These are phyloP conservation scores for Autographa pulchrina DNA, from an alignment of 2,888 invertebrate species.

Conservation along the genomic window DNA sequence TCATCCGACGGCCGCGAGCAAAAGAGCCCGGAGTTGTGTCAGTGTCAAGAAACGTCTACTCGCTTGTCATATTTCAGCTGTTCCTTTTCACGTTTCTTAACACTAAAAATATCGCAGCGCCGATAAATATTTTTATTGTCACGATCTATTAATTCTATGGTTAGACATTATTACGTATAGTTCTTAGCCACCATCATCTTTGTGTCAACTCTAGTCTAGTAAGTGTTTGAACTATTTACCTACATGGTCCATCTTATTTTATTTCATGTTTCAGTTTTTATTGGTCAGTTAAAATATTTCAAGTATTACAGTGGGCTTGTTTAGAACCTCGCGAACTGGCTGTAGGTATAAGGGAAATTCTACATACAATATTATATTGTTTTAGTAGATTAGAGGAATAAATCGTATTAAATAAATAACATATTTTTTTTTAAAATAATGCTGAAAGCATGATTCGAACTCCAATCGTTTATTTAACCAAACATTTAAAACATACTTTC, in stretches of 20 bases:
- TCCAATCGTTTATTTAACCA: slow-evolving; percentile 55
- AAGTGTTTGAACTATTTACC: background rate
- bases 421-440: slow-evolving; percentile 37
- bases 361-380: too few species aligned
- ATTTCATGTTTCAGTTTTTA: background rate
- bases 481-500: slow-evolving; percentile 45
- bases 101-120: too few species aligned
- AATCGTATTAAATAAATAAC: background rate
- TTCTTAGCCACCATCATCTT: too few species aligned
- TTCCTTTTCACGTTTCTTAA: too few species aligned
- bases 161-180: too few species aligned
- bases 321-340: slow-evolving; percentile 13
- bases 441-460: slow-evolving; percentile 33
- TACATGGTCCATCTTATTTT: background rate
- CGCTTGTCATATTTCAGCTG: too few species aligned
- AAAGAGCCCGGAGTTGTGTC: too few species aligned
- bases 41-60: too few species aligned
- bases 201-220: background rate
- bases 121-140: background rate
- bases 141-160: too few species aligned
- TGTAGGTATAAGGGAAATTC: background rate
- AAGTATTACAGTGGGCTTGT: background rate
- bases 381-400: too few species aligned
- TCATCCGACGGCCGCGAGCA: too few species aligned
- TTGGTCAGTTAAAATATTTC: background rate